A percentile compares a stretch with the other conserved stretches of the same genome.
These are phyloP conservation scores for Magallana angulata DNA, from an alignment of 1,140 invertebrate genomes.

Conservation along the genomic window DNA sequence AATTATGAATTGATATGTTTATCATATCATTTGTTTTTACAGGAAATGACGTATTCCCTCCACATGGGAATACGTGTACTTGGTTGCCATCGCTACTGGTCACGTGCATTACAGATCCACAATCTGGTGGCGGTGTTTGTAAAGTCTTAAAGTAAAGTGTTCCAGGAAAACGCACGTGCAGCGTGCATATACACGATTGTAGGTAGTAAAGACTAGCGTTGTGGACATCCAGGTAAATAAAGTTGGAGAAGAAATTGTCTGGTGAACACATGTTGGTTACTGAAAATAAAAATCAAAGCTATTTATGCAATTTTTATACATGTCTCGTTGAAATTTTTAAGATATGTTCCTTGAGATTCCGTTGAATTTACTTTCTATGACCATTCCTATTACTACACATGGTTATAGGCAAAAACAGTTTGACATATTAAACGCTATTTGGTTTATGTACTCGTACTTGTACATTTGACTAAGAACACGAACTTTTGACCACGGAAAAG, in stretches of 20 bases:
- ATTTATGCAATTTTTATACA: not conserved
- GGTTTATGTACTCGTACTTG: no score
- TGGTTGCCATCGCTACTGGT: slow-evolving; percentile 10
- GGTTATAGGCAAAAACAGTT: no score
- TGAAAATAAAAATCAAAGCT: not conserved
- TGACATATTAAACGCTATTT: no score
- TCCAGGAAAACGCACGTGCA: slow-evolving; percentile 23
- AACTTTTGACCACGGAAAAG: no score
- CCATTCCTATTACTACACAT: no score
- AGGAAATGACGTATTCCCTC: not conserved
- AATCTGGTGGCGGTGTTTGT: not conserved
- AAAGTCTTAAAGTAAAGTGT: not conserved
- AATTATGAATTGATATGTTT: not conserved
- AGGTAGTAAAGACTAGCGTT: slow-evolving; percentile 29
- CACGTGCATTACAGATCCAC: not conserved
- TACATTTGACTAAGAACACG: no score
- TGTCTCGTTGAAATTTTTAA: no score
- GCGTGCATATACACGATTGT: not conserved
- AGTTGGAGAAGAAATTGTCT: not conserved
- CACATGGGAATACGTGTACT: not conserved
- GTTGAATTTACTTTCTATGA: no score
- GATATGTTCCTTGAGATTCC: no score
- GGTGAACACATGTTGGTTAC: not conserved
- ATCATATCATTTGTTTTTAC: not conserved
- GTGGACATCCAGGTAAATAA: slow-evolving; percentile 21